These are phyloP conservation scores for Orgyia antiqua DNA, from an alignment of 2,888 invertebrate species.

Conservation along the genomic window DNA sequence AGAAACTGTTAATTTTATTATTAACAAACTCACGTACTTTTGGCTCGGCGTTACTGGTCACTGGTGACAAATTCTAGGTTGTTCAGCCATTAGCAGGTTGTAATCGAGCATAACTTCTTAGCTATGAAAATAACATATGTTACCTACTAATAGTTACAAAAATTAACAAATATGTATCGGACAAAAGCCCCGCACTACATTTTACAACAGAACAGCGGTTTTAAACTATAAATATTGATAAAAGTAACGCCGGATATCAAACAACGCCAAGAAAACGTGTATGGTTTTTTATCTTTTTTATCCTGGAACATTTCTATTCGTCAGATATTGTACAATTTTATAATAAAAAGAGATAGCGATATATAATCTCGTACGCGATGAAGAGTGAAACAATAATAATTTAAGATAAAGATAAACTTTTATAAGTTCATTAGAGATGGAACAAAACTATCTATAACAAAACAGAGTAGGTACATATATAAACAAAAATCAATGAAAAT, in stretches of 20 bases:
- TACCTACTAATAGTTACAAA: conserved; percentile 52
- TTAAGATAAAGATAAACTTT: no score
- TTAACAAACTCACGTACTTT: conserved; percentile 3
- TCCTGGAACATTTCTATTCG: no score
- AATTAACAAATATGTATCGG: conserved; percentile 47
- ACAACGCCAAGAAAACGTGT: conserved; percentile 77
- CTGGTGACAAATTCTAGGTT: conserved; percentile 42
- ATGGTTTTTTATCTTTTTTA: no score
- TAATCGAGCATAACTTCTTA: conserved; percentile 10
- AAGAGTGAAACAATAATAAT: no score
- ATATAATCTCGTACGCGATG: no score
- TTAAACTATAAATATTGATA: conserved; percentile 55
- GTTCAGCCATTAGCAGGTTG: conserved; percentile 43
- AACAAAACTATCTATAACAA: no score
- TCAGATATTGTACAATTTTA: no score
- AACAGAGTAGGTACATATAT: no score
- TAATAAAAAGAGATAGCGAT: no score
- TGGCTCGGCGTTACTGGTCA: conserved; percentile 23
- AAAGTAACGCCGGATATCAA: conserved; percentile 69
- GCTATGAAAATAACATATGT: conserved; percentile 25
- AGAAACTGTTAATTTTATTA: no score
- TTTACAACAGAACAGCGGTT: conserved; percentile 57
- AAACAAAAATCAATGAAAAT: no score
- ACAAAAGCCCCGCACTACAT: conserved; percentile 51
- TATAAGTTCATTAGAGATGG: no score